Conservation (phyloP, 92 coral and sea anemone genomes). For the Actinernus sp. region DNA sequence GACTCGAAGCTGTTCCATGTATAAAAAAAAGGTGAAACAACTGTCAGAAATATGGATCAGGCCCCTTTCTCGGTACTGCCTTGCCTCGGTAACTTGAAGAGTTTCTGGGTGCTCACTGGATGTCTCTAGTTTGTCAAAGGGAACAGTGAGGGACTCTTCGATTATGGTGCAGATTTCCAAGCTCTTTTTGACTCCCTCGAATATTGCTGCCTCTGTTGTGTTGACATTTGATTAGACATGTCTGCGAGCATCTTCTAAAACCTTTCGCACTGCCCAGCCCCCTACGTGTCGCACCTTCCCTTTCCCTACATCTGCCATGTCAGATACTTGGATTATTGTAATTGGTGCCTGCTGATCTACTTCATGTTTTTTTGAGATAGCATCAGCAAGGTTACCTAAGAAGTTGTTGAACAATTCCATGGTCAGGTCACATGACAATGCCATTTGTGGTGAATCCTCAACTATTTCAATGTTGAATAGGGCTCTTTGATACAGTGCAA, state of each 20-base stretch:
- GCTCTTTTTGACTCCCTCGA: constrained; percentile 8
- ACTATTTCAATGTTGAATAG: too few relatives aligned
- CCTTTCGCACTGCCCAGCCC: constrained; percentile 47
- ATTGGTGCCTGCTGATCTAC: neutral
- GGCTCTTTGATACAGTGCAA: too few relatives aligned
- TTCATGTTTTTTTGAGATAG: neutral
- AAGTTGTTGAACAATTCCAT: neutral
- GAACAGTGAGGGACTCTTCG: constrained; percentile 23
- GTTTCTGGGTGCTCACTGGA: constrained; percentile 13
- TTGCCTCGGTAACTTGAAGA: constrained; percentile 43
- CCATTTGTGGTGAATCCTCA: neutral
- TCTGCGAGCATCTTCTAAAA: constrained; percentile 15
- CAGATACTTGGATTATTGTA: neutral
- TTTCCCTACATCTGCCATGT: neutral
- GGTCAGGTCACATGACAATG: neutral
- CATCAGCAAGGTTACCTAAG: neutral
- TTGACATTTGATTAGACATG: constrained; percentile 3
- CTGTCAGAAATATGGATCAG: constrained; percentile 56
- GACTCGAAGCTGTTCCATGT: constrained; percentile 35
- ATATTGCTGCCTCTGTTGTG: constrained; percentile 3
- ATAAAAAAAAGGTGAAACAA: constrained; percentile 25
- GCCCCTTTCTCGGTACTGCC: constrained; percentile 51
- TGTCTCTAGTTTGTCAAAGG: constrained; percentile 8
- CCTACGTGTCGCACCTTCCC: constrained; percentile 59
- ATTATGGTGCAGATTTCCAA: constrained; percentile 16